Evolutionary conservation across 2,113 vertebrate genomes (phyloP), one percentile per base, ranked within the genome.

Genomic region (Terrapene triunguis): DNA sequence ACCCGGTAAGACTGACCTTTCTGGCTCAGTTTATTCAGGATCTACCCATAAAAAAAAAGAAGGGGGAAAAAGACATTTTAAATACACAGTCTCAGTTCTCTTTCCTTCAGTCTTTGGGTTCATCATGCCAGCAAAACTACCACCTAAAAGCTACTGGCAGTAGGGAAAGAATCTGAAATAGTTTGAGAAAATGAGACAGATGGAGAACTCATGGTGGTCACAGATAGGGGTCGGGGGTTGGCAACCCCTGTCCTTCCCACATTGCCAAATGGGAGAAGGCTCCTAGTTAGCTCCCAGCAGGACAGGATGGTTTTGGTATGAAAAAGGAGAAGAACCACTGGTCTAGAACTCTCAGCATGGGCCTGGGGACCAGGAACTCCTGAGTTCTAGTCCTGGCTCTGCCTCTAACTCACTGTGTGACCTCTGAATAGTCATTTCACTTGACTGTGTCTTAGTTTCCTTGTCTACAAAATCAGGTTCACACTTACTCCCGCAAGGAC

Each of bases 1-100:
- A 99, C 97, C 42, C 98, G 92, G 54, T 99, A 99, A 93, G 99
- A 98, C 4, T 99, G 99, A 65, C 98, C 99, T n/a, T 99, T 99
- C 95, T 98, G 99, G 87, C 98, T 99, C 83, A 99, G 99, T 96
- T 99, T 99, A 98, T 99, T 98, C 94, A 99, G 89, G 27, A 96
- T 98, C 99, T 99, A 97, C 5, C 92, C 91, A 85, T 78, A 84
- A 69, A 96, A 25, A 25, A 38, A 38, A 53, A 11, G 50, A 55
- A 7, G 4, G 35, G 6, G 17, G 38, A 38, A 53, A 14, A 59
- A 78, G 32, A 11, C 13, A 29, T 47, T 57, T 35, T 88, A 35
- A 47, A 47, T 29, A 78, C 74, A 47, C 74, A 54, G 5, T 10
- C 47, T 21, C 8, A 10, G 12, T 7, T 35, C 55, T 25, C 10